Evolutionary conservation across 2,797 vertebrate species (phyloP), one percentile per base, ranked within the genome.

Genomic region (Sebastes steindachneri): DNA sequence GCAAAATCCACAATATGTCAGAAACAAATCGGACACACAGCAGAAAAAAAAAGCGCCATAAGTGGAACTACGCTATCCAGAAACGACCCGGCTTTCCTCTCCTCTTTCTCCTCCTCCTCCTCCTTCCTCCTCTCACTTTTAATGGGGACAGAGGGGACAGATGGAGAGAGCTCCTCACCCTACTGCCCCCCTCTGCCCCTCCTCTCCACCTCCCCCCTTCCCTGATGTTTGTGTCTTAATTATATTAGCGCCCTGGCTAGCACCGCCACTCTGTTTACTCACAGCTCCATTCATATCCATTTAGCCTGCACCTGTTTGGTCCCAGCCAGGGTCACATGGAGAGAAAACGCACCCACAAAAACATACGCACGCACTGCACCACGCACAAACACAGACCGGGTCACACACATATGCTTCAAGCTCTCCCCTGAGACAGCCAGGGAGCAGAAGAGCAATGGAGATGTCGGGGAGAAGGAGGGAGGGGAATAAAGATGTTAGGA

Each of bases 261-360:
- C 96, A 95, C 95, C 89, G 95, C 96, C 96, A 96, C 97, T 97
- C 97, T 97, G 96, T 98, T 97, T 97, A 97, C 97, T 97, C 97
- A 98, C 97, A 97, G 97, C 97, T 97, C 96, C 97, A 99, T 99
- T 99, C 98, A 98, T 98, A 97, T 98, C 97, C 97, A 98, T 99
- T 99, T 98, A 98, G 96, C 95, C 95, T 96, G 96, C 98, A 99
- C 98, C 98, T 99, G 98, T 98, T 98, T 98, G 95, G 97, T 97
- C 96, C 89, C 96, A 96, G 96, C 94, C 96, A 96, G 97, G 97
- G 97, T 97, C 96, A 86, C 86, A 79, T 68, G 86, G 79, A 92
- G 89, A 79, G 79, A 90, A 90, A 51, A 86, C 11, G 77, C 82
- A 86, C 78, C 58, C 83, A 65, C 88, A 66, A 73, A 73, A 89